Evolutionary conservation across 2,113 vertebrate genomes (phyloP).

Genomic region (Ochotona curzoniae): DNA sequence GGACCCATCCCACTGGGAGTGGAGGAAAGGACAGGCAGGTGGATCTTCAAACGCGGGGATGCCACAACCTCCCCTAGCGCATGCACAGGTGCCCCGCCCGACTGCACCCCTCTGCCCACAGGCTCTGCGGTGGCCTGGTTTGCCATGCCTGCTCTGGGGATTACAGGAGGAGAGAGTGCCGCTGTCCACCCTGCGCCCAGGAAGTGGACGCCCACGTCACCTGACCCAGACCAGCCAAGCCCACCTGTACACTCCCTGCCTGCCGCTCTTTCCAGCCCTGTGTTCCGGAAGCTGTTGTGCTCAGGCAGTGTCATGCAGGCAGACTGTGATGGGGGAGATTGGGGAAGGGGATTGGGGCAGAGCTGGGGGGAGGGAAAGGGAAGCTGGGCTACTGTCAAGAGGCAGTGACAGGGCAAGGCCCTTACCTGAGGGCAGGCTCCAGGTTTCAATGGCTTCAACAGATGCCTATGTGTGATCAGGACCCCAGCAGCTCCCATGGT

Average conservation of each 20-base stretch:
- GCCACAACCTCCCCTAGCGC: accelerated
- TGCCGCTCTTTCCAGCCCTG: background rate
- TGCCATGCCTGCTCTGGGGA: constrained; percentile 85
- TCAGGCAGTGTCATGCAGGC: background rate
- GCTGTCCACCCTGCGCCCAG: constrained; percentile 84
- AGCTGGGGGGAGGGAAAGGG: background rate
- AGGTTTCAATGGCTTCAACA: background rate
- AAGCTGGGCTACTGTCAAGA: background rate
- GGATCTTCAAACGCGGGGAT: background rate
- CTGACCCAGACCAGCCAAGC: background rate
- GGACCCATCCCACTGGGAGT: background rate
- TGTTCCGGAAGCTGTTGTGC: background rate
- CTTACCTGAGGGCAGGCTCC: background rate
- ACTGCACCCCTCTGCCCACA: constrained; percentile 57
- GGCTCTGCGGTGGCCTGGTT: constrained; percentile 82
- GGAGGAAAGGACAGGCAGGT: background rate
- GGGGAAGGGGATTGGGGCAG: too few species aligned
- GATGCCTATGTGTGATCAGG: background rate
- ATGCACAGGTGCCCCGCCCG: accelerated
- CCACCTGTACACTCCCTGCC: background rate
- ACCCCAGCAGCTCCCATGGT: background rate
- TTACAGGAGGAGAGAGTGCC: constrained; percentile 76
- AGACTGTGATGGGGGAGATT: background rate
- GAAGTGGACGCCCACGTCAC: constrained; percentile 62
- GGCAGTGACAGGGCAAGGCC: background rate